These are phyloP conservation scores for Cheilinus undulatus DNA, from an alignment of 2,113 vertebrate genomes.

Conservation along the genomic window DNA sequence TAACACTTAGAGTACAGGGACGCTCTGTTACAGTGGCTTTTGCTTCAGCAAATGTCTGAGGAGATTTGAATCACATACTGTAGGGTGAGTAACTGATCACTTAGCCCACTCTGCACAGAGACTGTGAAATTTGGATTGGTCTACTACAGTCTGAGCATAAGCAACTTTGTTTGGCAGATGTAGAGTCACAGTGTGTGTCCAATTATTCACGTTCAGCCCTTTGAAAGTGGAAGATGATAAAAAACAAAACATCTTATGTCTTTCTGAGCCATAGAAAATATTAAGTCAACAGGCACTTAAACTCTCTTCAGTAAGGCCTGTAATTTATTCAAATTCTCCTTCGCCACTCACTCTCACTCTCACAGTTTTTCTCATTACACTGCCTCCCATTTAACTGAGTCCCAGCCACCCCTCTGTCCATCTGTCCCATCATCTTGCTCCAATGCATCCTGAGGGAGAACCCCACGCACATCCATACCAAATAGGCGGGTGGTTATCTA, in stretches of 20 bases:
- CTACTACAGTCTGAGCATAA: neutral
- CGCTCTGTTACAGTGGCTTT: no score
- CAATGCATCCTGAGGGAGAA: neutral
- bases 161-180: neutral
- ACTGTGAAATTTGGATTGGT: neutral
- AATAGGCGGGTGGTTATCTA: neutral
- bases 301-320: slow-evolving; percentile 15
- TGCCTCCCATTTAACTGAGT: neutral
- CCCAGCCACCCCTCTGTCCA: slow-evolving; percentile 34
- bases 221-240: neutral
- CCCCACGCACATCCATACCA: neutral
- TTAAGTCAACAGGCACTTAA: slow-evolving; percentile 50
- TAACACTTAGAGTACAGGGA: no score
- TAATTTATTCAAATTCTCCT: slow-evolving; percentile 18
- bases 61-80: no score
- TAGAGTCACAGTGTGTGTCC: neutral
- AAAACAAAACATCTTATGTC: slow-evolving; percentile 4
- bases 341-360: slow-evolving; percentile 7
- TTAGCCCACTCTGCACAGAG: no score
- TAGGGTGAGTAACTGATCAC: no score
- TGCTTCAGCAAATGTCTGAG: no score
- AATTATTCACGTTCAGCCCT: neutral
- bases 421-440: slow-evolving; percentile 29
- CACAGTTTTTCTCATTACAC: slow-evolving; percentile 4
- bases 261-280: slow-evolving; percentile 7